phyloP scores from a whole-genome alignment of 1,140 invertebrate species.

The Brachionus plicatilis region DNA sequence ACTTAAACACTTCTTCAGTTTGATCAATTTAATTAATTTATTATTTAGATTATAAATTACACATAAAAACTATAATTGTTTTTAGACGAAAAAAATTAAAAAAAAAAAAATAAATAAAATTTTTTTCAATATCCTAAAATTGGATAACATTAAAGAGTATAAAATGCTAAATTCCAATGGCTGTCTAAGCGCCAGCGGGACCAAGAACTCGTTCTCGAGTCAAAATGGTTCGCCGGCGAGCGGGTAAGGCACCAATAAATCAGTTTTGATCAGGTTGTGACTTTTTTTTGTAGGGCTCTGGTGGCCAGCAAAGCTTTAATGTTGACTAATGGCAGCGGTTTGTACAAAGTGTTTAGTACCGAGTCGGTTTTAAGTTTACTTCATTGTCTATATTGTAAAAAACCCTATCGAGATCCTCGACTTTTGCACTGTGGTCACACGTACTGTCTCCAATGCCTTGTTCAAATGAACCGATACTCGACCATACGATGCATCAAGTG shows the following conservation, averaged over 20 bases:
- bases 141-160: constrained; percentile 30
- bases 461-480: constrained; percentile 40
- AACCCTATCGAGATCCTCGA: constrained; percentile 26
- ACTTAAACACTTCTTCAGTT: neutral
- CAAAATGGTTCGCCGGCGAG: neutral
- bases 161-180: constrained; percentile 36
- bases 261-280: neutral
- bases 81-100: neutral
- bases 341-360: constrained; percentile 40
- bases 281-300: constrained; percentile 1
- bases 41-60: constrained; percentile 17
- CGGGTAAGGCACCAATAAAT: neutral
- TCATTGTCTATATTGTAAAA: constrained; percentile 40
- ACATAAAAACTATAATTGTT: constrained; percentile 19
- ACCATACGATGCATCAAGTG: constrained; percentile 37
- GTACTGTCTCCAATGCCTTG: constrained; percentile 36
- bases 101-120: neutral
- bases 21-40: neutral
- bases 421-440: constrained; percentile 36
- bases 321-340: constrained; percentile 32
- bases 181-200: constrained; percentile 10
- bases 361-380: constrained; percentile 35
- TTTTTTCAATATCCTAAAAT: neutral
- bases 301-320: constrained; percentile 29
- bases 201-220: neutral